phyloP scores from a whole-genome alignment of 2,113 vertebrate species.

The Campylorhamphus procurvoides region DNA sequence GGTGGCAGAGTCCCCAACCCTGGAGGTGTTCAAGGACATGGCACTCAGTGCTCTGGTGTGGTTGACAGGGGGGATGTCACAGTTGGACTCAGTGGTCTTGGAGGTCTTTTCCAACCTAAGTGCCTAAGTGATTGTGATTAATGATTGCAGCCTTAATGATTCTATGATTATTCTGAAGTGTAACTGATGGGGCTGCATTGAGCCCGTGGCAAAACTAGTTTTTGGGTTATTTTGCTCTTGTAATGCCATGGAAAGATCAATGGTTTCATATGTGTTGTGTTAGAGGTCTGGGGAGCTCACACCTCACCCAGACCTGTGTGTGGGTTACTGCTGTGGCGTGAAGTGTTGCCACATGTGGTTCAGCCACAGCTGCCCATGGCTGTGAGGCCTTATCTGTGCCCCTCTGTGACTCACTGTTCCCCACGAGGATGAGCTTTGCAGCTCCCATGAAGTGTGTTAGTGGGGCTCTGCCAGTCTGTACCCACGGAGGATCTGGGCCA shows the following conservation, averaged over 20 bases:
- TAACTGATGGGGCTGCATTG: not conserved
- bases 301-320: not conserved
- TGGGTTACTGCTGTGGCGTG: not conserved
- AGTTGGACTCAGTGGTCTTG: not conserved
- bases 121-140: not conserved
- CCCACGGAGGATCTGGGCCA: not conserved
- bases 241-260: rapidly evolving
- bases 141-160: not conserved
- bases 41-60: not conserved
- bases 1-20: not conserved
- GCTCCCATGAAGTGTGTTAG: not conserved
- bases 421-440: not conserved
- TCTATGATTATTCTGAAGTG: not conserved
- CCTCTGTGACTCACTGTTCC: rapidly evolving
- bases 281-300: not conserved
- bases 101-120: not conserved
- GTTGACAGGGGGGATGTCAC: not conserved
- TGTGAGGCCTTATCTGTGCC: not conserved
- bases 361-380: rapidly evolving
- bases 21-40: not conserved
- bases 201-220: not conserved
- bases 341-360: rapidly evolving
- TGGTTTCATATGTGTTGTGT: not conserved
- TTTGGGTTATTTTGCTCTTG: not conserved
- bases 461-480: not conserved